phyloP scores from a whole-genome alignment of 1,140 invertebrate species.

The Camponotus floridanus region DNA sequence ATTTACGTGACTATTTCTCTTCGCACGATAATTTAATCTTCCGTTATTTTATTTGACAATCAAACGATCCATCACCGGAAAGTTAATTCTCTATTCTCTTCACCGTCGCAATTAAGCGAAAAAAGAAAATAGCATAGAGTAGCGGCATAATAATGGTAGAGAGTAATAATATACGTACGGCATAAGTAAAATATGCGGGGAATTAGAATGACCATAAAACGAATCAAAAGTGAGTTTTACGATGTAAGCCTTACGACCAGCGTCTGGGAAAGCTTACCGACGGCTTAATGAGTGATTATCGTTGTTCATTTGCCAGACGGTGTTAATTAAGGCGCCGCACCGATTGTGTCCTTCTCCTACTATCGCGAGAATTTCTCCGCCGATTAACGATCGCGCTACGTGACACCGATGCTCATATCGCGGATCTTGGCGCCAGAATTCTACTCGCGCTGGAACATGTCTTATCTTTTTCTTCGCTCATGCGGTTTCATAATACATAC shows the following conservation, averaged over 20 bases:
- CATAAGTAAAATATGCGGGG: constrained; percentile 32
- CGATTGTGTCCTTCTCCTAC: constrained; percentile 12
- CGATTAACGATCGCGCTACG: constrained; percentile 37
- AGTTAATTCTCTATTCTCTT: neutral
- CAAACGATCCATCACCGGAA: neutral
- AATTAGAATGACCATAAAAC: constrained; percentile 7
- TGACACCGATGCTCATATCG: constrained; percentile 24
- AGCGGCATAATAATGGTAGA: neutral
- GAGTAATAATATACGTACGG: neutral
- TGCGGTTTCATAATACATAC: constrained; percentile 24
- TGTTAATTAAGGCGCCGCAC: constrained; percentile 37
- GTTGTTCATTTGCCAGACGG: constrained; percentile 17
- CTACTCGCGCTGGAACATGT: neutral
- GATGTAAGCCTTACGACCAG: neutral
- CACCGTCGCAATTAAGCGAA: neutral
- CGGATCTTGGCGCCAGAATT: constrained; percentile 57
- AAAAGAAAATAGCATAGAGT: neutral
- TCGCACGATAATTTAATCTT: neutral
- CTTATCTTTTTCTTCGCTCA: neutral
- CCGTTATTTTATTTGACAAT: neutral
- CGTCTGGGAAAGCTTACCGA: constrained; percentile 2
- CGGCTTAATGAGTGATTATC: constrained; percentile 50
- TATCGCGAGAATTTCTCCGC: constrained; percentile 19
- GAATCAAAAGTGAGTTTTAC: constrained; percentile 50
- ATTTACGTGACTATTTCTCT: neutral